These are phyloP conservation scores for Solenodon paradoxus DNA, from an alignment of 2,113 vertebrate genomes.

Conservation along the genomic window DNA sequence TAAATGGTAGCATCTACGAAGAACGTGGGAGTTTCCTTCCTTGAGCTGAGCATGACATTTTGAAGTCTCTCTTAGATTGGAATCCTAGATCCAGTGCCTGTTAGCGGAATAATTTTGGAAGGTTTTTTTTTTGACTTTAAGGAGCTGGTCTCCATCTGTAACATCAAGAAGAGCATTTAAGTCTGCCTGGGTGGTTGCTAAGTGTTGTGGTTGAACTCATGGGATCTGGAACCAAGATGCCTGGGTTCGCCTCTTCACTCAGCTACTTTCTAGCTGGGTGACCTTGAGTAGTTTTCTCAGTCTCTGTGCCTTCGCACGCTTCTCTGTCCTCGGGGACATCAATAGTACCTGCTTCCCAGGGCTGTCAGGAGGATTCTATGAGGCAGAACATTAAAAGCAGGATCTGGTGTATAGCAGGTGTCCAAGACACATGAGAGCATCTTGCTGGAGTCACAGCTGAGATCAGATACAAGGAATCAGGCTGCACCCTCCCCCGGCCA, in stretches of 20 bases:
- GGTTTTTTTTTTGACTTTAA: slow-evolving; percentile 13
- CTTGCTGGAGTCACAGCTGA: neutral
- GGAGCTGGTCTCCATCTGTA: neutral
- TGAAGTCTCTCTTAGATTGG: neutral
- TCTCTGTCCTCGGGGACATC: neutral
- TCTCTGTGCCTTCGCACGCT: neutral
- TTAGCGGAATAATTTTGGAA: neutral
- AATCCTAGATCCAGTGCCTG: neutral
- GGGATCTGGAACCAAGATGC: neutral
- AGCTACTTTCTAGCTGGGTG: neutral
- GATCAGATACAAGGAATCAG: neutral
- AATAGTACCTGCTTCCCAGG: neutral
- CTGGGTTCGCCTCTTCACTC: neutral
- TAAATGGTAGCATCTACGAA: neutral
- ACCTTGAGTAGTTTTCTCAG: neutral
- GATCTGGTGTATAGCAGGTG: neutral
- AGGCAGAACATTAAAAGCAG: neutral
- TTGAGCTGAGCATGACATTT: neutral
- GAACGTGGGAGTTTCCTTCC: neutral
- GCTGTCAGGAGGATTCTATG: neutral
- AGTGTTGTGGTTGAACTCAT: neutral
- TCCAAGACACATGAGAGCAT: too few species aligned
- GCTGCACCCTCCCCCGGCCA: neutral
- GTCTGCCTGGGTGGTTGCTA: neutral
- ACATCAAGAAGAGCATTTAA: neutral